Evolutionary conservation across 2,113 vertebrate genomes (phyloP).

Genomic region (Macroglossus sobrinus): DNA sequence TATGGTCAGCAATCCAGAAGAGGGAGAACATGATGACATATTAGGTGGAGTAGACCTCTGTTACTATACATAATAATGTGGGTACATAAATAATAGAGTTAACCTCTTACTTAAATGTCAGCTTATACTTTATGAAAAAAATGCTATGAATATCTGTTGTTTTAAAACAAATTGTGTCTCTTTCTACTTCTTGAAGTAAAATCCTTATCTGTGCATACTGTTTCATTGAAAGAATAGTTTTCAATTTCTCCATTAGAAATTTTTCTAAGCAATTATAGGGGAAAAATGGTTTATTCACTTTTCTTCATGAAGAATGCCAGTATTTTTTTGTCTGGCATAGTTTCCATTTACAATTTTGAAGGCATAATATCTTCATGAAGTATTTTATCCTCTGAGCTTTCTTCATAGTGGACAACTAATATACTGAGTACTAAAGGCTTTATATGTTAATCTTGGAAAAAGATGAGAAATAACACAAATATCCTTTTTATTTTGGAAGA

Average conservation of each 20-base stretch:
- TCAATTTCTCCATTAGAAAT: not conserved
- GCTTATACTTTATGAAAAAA: conserved; percentile 13
- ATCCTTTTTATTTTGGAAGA: not conserved
- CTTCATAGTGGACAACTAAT: not conserved
- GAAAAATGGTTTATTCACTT: not conserved
- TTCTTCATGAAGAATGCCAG: not conserved
- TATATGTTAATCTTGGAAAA: not conserved
- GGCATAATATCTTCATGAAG: not conserved
- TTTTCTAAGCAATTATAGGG: not conserved
- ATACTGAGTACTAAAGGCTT: not conserved
- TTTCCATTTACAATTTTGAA: not conserved
- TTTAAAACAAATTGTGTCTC: not conserved
- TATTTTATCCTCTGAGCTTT: not conserved
- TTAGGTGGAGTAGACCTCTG: not conserved
- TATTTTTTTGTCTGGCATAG: not conserved
- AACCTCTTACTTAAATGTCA: not conserved
- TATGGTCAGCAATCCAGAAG: conserved; percentile 25
- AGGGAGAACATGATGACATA: conserved; percentile 5
- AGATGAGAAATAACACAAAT: not conserved
- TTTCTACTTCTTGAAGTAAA: not conserved
- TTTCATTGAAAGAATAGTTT: not conserved
- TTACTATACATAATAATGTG: not conserved
- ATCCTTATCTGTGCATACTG: not conserved
- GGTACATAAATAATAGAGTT: not conserved
- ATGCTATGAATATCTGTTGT: not conserved